phyloP scores from a whole-genome alignment of 2,888 invertebrate genomes.

The Tipula confusa region DNA sequence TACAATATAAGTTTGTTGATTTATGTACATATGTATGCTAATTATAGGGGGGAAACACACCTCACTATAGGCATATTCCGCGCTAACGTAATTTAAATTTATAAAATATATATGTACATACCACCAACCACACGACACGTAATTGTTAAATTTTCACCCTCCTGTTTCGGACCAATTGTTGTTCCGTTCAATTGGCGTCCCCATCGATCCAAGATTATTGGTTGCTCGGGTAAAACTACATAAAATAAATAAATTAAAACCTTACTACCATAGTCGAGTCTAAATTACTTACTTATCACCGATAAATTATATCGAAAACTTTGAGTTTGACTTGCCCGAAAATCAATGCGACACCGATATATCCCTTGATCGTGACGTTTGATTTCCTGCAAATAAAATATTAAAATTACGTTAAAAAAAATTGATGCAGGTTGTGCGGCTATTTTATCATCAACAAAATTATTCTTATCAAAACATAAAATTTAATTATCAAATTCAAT shows the following conservation, averaged over 20 bases:
- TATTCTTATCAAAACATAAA: background rate
- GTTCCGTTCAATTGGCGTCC: conserved; percentile 76
- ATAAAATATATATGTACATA: too few species aligned
- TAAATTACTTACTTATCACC: conserved; percentile 72
- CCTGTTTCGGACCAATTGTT: conserved; percentile 76
- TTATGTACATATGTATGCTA: background rate
- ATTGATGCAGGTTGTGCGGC: background rate
- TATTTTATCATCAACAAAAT: background rate
- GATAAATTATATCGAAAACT: conserved; percentile 86
- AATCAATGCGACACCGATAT: conserved; percentile 86
- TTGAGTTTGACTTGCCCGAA: conserved; percentile 82
- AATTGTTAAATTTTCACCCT: conserved; percentile 77
- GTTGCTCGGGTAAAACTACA: conserved; percentile 82
- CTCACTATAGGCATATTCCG: too few species aligned
- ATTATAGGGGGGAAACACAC: too few species aligned
- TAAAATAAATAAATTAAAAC: conserved; percentile 33
- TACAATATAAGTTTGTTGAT: background rate
- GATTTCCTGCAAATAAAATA: conserved; percentile 57
- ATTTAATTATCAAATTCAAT: background rate
- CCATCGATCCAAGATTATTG: conserved; percentile 78
- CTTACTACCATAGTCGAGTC: too few species aligned
- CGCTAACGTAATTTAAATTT: too few species aligned
- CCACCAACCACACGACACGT: conserved; percentile 85
- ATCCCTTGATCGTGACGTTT: conserved; percentile 83
- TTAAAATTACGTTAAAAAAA: background rate